Evolutionary conservation across 2,888 invertebrate species (phyloP).

Genomic region (Clitarchus hookeri): DNA sequence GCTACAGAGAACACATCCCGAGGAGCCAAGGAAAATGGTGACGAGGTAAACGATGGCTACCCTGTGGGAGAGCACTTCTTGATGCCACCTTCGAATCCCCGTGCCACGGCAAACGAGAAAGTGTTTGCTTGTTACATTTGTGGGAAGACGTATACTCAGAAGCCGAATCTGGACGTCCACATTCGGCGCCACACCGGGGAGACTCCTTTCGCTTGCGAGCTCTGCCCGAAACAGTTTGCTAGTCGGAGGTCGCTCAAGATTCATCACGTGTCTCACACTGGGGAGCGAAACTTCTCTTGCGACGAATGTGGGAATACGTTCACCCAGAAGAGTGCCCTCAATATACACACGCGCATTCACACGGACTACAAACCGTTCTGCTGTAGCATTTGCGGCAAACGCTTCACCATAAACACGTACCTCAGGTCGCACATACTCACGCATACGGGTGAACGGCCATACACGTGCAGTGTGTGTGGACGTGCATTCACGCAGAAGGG

Average conservation of each 20-base stretch:
- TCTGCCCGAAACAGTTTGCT: slow-evolving; percentile 25
- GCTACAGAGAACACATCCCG: background rate
- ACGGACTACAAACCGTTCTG: slow-evolving; percentile 18
- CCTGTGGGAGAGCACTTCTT: slow-evolving; percentile 5
- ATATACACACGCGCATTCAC: slow-evolving; percentile 11
- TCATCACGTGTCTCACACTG: slow-evolving; percentile 24
- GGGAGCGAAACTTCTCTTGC: slow-evolving; percentile 27
- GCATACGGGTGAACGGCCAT: background rate
- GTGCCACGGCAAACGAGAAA: background rate
- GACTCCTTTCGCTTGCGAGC: slow-evolving; percentile 26
- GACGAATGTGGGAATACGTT: slow-evolving; percentile 36
- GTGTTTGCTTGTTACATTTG: slow-evolving; percentile 20
- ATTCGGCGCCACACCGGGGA: slow-evolving; percentile 28
- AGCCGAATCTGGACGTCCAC: slow-evolving; percentile 19
- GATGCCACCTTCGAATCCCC: background rate
- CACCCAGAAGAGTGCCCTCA: slow-evolving; percentile 24
- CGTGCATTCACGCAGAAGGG: slow-evolving; percentile 21
- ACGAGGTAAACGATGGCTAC: background rate
- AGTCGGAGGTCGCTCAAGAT: slow-evolving; percentile 21
- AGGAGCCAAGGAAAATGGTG: background rate
- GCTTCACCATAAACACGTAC: slow-evolving; percentile 21
- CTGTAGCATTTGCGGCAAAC: slow-evolving; percentile 19
- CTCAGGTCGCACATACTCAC: slow-evolving; percentile 17
- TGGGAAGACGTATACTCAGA: slow-evolving; percentile 21
- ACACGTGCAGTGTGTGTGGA: background rate